Conservation (phyloP, 2,797 vertebrate genomes). For the Alcedo atthis region DNA sequence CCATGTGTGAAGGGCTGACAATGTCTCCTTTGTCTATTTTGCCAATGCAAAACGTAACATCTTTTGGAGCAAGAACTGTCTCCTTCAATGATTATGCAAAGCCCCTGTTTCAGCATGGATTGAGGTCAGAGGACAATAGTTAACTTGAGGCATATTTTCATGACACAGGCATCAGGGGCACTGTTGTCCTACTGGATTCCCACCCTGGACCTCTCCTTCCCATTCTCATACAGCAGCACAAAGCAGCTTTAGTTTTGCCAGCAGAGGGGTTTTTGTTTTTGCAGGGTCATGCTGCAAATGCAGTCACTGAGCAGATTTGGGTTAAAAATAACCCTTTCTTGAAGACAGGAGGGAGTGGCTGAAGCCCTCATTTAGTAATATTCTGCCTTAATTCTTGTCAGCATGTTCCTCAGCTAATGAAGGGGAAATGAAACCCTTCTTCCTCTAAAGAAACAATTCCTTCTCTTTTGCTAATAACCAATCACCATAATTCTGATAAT, state of each 20-base stretch:
- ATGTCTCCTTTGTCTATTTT: constrained; percentile 32
- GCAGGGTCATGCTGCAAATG: background rate
- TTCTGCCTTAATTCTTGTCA: constrained; percentile 20
- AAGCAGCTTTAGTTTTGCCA: constrained; percentile 14
- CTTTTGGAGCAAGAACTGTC: background rate
- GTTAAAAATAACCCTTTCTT: constrained; percentile 26
- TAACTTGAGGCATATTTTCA: constrained; percentile 30
- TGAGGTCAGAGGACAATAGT: constrained; percentile 50
- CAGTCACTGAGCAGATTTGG: background rate
- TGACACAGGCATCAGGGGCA: background rate
- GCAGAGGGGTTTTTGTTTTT: background rate
- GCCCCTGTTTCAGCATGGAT: background rate
- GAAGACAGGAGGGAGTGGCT: background rate
- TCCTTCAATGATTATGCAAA: constrained; percentile 39
- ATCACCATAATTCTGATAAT: background rate
- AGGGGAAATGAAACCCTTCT: constrained; percentile 25
- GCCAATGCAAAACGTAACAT: constrained; percentile 33
- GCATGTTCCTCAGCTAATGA: constrained; percentile 22
- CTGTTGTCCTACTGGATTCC: background rate
- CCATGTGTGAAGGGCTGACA: constrained; percentile 35
- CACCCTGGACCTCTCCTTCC: background rate
- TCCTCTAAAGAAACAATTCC: background rate
- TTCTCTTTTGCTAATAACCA: constrained; percentile 30
- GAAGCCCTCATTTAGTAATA: background rate
- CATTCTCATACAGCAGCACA: background rate